Base-by-base conservation (phyloP, 2,113 vertebrate genomes). In the Atrichornis clamosus region DNA sequence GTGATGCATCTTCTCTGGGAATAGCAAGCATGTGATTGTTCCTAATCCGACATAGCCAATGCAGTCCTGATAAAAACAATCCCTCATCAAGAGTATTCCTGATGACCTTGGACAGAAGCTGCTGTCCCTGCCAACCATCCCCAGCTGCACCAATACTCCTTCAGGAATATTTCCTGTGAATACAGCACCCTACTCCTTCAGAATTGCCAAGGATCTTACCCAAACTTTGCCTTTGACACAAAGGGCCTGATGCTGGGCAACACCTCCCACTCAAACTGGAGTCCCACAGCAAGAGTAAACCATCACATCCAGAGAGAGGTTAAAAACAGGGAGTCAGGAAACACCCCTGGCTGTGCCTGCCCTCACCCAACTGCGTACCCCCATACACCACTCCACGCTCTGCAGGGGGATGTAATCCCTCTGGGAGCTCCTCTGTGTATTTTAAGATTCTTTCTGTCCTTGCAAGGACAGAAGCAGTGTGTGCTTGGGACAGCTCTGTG, bases 311-410 rank as follows among this genome's bases (percentile, higher is more conserved):
- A 32, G 12, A 24, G 52, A 52, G 9, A 75, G 4, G 18, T 44
- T 46, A 82, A 58, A 85, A 81, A 2, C 13, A 49, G 35, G 17
- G 68, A 41, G 69, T 62, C 63, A 73, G 68, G 33, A 64, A 60
- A 14, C 2, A 0, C 10, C 15, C 22, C 15, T 11, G 3, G 23
- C 24, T 3, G 0, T 77, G 53, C 20, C 55, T 84, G 41, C 41
- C 58, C 41, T 24, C 14, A 4, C 14, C 12, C 53, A 33, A 15
- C 17, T 15, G 3, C 3, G 4, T 33, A 19, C 15, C 42, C 32
- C 17, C 3, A 15, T 4, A 30, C 15, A 24, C 13, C 20, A 5
- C 28, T 58, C 49, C n/a, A 28, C 0, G 1, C 1, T 53, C 16
- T 1, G 1, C 42, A 13, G 12, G 20, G 49, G 33, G 23, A 32